phyloP scores from a whole-genome alignment of 2,888 invertebrate genomes.

The Daptonema setosum region DNA sequence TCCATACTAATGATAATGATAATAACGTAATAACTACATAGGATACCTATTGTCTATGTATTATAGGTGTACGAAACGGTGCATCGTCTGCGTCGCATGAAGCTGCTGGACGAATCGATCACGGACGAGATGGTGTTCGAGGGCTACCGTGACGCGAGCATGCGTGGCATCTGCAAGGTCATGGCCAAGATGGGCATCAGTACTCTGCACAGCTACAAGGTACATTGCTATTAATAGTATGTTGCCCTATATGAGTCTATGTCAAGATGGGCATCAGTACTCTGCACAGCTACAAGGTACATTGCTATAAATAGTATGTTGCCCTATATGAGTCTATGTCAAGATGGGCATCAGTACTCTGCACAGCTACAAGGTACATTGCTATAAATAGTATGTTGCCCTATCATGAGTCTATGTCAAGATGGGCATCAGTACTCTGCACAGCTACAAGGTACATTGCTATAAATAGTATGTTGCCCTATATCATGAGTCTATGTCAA shows the following conservation, averaged over 20 bases:
- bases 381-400: too few species aligned
- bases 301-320: too few species aligned
- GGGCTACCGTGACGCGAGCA: slow-evolving; percentile 71
- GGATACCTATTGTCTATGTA: not conserved
- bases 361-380: slow-evolving; percentile 66
- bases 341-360: slow-evolving; percentile 98
- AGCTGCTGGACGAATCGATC: slow-evolving; percentile 51
- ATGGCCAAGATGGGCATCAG: slow-evolving; percentile 99
- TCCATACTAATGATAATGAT: too few species aligned
- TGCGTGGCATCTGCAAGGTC: slow-evolving; percentile 67
- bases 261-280: slow-evolving; percentile 99
- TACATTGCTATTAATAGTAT: too few species aligned
- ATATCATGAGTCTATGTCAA: too few species aligned
- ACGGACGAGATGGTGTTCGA: slow-evolving; percentile 48
- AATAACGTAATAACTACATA: not conserved
- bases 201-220: slow-evolving; percentile 85
- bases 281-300: slow-evolving; percentile 72
- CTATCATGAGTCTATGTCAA: too few species aligned
- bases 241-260: too few species aligned
- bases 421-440: too few species aligned
- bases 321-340: too few species aligned
- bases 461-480: too few species aligned
- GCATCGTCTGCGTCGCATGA: slow-evolving; percentile 58
- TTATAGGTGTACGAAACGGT: slow-evolving; percentile 63
- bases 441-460: too few species aligned